Evolutionary conservation across 2,888 invertebrate species (phyloP).

Genomic region (Drosophila paramelanica): DNA sequence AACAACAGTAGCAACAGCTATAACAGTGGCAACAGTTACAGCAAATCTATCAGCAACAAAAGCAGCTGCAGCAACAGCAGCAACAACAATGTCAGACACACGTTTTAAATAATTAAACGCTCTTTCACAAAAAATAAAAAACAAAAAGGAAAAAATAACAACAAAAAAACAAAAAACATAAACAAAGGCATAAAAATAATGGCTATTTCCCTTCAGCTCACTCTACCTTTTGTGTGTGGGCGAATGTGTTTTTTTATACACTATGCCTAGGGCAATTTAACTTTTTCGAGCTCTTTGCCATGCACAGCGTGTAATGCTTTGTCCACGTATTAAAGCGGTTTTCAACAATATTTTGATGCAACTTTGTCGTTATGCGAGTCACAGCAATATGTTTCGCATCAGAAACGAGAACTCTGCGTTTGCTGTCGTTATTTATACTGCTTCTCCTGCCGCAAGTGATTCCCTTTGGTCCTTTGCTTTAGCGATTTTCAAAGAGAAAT

Average conservation of each 20-base stretch:
- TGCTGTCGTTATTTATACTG: too few relatives aligned
- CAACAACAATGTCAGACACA: conserved; percentile 58
- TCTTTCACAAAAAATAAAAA: conserved; percentile 25
- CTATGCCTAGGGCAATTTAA: conserved; percentile 7
- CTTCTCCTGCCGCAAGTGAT: too few relatives aligned
- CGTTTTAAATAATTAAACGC: conserved; percentile 61
- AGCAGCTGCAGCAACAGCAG: conserved; percentile 32
- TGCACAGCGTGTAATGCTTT: too few relatives aligned
- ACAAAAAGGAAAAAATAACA: conserved; percentile 15
- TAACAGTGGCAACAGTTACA: conserved; percentile 47
- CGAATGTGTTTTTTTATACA: conserved; percentile 18
- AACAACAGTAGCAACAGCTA: conserved; percentile 5
- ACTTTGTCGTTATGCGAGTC: too few relatives aligned
- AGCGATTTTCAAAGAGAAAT: too few relatives aligned
- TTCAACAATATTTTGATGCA: too few relatives aligned
- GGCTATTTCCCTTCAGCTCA: conserved; percentile 27
- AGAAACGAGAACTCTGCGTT: neutral
- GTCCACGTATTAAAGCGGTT: too few relatives aligned
- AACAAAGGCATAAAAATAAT: conserved; percentile 58
- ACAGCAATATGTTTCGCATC: too few relatives aligned
- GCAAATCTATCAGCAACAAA: conserved; percentile 50
- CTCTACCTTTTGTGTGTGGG: neutral
- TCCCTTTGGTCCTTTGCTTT: too few relatives aligned
- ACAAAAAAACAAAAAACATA: conserved; percentile 31
- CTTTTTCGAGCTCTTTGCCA: conserved; percentile 13